Base-by-base conservation (phyloP, 2,888 invertebrate genomes). In the Tubulanus polymorphus region DNA sequence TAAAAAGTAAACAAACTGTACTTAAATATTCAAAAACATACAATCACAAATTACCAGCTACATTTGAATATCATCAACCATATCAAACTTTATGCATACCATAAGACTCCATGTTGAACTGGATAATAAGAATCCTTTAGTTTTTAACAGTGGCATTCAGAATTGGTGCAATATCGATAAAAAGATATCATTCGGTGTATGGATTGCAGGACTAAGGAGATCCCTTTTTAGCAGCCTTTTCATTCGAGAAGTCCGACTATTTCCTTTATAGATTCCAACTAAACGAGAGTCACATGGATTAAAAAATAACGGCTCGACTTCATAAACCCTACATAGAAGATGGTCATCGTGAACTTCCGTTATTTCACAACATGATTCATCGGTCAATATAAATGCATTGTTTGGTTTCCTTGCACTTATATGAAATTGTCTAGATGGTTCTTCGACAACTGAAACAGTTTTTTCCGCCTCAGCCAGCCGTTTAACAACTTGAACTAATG, bases 321-420 rank as follows among this genome's bases (percentile, higher is more conserved):
- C 23, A 51, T 35, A 35, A 15, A 25, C 25, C 25, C 35, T 25
- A 37, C 30, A 51, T 15, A 37, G 23, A 10, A 26, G 12, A n/a
- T 18, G 18, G 30, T 50, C 51, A 8, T 41, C 18, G 32, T 26
- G 15, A 28, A 25, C 28, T 18, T 20, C 45, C 25, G 25, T 41
- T 1, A 53, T 48, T 32, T 53, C 53, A 48, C 53, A 53, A 35
- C 53, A 53, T 3, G 29, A 20, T n/a, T 26, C n/a, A 30, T 53
- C 25, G 15, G 23, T 20, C 8, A 48, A 3, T 1, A 47, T 47
- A 30, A 47, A 47, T 48, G 15, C 47, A n/a, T 48, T 53, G 23
- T 53, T 47, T 53, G 48, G 53, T 30, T 41, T 29, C 6, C 15
- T 3, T n/a, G n/a, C n/a, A n/a, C n/a, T n/a, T n/a, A n/a, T n/a